Evolutionary conservation across 2,797 vertebrate genomes (phyloP), one percentile per base, ranked within the genome.

Genomic region (Characodon lateralis): DNA sequence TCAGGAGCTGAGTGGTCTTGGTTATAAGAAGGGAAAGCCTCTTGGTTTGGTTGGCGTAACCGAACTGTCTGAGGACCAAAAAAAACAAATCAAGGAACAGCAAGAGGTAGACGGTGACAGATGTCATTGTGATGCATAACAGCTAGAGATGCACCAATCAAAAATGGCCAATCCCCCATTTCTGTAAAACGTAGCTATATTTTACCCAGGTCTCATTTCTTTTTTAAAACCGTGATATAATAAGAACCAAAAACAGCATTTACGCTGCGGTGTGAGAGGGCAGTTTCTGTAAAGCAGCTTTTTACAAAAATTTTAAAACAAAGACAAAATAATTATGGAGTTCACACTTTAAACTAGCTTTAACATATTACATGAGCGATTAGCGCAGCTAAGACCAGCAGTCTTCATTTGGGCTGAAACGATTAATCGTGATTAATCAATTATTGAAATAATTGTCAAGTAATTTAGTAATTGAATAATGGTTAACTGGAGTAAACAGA

Each of bases 21-120:
- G 97, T 7, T 98, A 98, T 43, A 97, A 96, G 82, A 98, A 98
- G 77, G 97, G 97, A 68, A 98, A 98, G 56, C 97, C 97, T 0
- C 96, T 96, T 66, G 97, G 98, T 8, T 84, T 98, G 84, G 97
- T 99, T 71, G 97, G 98, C 6, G 97, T 98, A 83, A 97, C 96
- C 0, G 97, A 99, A 88, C 95, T 99, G 22, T 98, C 97, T 0
- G 97, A 98, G 0, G 98, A 98, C 22, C 98, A 99, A 90, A 98
- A 97, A 90, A 98, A 91, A 74, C 97, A 99, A 91, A 73, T 99
- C 51, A 98, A 97, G 90, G 97, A 98, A 82, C 98, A 98, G 80
- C 98, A 98, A 85, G 98, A 99, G 97, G 98, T 99, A 92, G 81
- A 61, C 61, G 13, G 43, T 59, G 2, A 59, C 18, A 72, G 31